Evolutionary conservation across 2,797 vertebrate genomes (phyloP).

Genomic region (Peromyscus nudipes): DNA sequence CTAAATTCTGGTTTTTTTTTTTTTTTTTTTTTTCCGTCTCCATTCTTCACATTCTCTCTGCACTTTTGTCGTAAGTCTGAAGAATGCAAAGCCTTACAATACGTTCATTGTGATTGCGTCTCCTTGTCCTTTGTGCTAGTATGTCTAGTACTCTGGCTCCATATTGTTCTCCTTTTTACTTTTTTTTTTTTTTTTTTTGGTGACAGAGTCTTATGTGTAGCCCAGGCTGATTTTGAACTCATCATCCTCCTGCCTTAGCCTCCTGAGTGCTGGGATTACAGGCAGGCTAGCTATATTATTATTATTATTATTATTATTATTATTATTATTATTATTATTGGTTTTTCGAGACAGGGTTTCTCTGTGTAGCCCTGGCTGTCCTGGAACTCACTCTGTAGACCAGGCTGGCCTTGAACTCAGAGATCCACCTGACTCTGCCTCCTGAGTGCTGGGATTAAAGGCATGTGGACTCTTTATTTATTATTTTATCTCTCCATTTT

Average conservation of each 20-base stretch:
- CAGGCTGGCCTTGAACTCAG: no score
- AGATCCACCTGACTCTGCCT: no score
- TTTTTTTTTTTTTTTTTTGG: background rate
- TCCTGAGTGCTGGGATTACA: no score
- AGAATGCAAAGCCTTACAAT: background rate
- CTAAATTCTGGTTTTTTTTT: background rate
- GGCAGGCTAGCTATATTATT: no score
- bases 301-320: no score
- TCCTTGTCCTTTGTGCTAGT: background rate
- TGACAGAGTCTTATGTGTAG: background rate
- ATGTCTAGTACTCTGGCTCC: background rate
- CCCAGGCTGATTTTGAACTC: background rate
- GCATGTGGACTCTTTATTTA: background rate
- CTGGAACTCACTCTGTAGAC: no score
- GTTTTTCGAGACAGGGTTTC: no score
- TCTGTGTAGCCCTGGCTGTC: no score
- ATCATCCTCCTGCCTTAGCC: background rate
- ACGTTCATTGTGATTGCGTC: background rate
- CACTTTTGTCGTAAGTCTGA: background rate
- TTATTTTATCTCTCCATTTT: constrained; percentile 13
- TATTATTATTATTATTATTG: no score
- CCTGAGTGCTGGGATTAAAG: background rate
- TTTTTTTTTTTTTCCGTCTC: background rate
- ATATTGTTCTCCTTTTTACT: background rate
- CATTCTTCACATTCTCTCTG: background rate